A percentile compares a stretch with the other conserved stretches of the same genome.
Evolutionary conservation across 2,113 vertebrate genomes (phyloP).

Genomic region (Pholis gunnellus): DNA sequence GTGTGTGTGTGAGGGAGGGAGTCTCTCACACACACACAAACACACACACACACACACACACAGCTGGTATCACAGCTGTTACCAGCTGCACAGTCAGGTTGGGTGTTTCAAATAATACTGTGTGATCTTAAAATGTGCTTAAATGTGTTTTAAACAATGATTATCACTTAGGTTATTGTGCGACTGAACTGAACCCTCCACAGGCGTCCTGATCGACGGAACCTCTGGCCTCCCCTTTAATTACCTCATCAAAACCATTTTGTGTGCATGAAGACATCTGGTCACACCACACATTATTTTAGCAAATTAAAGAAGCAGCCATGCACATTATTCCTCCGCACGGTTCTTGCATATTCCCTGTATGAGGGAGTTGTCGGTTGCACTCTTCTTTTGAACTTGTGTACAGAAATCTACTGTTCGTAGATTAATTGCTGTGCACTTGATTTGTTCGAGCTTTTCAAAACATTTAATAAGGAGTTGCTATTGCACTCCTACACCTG

Average conservation of each 20-base stretch:
- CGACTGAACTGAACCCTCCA: background rate
- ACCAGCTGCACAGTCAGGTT: background rate
- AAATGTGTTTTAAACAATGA: background rate
- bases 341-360: too few relatives aligned
- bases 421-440: too few relatives aligned
- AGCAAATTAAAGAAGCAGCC: too few relatives aligned
- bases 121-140: conserved; percentile 24
- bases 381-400: too few relatives aligned
- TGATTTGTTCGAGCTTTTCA: too few relatives aligned
- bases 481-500: background rate
- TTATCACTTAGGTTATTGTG: background rate
- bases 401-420: too few relatives aligned
- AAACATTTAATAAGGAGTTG: background rate
- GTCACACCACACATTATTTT: too few relatives aligned
- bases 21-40: background rate
- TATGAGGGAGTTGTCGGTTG: too few relatives aligned
- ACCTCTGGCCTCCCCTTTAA: too few relatives aligned
- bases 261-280: too few relatives aligned
- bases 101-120: background rate
- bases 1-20: background rate
- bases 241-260: too few relatives aligned
- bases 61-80: background rate
- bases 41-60: background rate
- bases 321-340: too few relatives aligned
- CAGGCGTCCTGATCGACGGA: background rate